phyloP scores from a whole-genome alignment of 2,797 vertebrate species.

The Lithobates pipiens region DNA sequence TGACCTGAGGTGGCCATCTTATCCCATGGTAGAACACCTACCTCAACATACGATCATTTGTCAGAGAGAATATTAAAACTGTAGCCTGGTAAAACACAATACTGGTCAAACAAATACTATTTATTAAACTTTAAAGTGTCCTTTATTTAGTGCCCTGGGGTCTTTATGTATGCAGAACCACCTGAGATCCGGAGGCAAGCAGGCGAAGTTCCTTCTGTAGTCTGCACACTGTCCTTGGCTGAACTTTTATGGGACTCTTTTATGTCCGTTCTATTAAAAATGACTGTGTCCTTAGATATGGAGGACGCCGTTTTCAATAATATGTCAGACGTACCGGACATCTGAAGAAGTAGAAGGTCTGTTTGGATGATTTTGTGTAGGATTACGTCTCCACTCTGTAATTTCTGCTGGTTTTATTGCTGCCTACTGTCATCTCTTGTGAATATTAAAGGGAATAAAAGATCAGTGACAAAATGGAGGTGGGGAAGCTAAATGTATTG shows the following conservation, averaged over 20 bases:
- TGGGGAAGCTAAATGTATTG: not conserved
- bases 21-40: no score
- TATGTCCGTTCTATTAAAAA: slow-evolving; percentile 31
- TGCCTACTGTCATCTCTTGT: not conserved
- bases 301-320: slow-evolving; percentile 30
- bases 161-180: not conserved
- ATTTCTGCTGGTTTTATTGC: slow-evolving; percentile 2
- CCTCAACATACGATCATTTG: no score
- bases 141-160: not conserved
- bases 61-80: no score
- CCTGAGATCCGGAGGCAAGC: not conserved
- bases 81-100: no score
- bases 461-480: not conserved
- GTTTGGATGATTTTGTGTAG: slow-evolving; percentile 16
- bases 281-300: slow-evolving; percentile 21
- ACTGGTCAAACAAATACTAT: no score
- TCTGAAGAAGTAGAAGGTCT: slow-evolving; percentile 15
- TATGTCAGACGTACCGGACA: slow-evolving; percentile 2
- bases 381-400: not conserved
- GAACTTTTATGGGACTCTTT: slow-evolving; percentile 36
- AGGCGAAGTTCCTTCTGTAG: not conserved
- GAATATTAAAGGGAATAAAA: not conserved
- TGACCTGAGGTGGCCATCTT: no score
- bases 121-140: no score
- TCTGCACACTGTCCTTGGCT: slow-evolving; percentile 29